Conservation (phyloP, 2,113 vertebrate species). For the Noturus placidus region DNA sequence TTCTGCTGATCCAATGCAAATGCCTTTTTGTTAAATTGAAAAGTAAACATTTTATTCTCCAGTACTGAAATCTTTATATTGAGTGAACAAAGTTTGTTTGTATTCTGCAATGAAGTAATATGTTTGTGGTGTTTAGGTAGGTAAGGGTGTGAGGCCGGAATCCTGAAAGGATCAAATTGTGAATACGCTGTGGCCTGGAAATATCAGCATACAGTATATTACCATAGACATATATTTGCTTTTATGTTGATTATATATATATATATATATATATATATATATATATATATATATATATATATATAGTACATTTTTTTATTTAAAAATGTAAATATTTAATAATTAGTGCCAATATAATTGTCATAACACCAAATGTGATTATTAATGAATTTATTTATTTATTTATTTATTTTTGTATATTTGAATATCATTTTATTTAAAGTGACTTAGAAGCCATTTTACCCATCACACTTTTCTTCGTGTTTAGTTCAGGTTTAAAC, state of each 20-base stretch:
- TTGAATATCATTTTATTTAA: slow-evolving; percentile 27
- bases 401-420: neutral
- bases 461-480: slow-evolving; percentile 66
- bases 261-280: no score
- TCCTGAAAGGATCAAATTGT: neutral
- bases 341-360: no score
- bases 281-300: no score
- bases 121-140: neutral
- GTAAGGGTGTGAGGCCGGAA: neutral
- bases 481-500: slow-evolving; percentile 69
- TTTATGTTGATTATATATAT: neutral
- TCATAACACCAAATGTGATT: no score
- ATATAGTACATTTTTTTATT: no score
- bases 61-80: neutral
- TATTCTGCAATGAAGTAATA: neutral
- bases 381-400: no score
- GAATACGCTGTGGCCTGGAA: neutral
- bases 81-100: neutral
- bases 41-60: no score
- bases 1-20: no score
- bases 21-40: no score
- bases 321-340: no score
- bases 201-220: neutral
- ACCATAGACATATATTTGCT: neutral
- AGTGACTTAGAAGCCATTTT: slow-evolving; percentile 51